Percentiles rank a stretch among this genome's conserved stretches.
These are phyloP conservation scores for Alexandromys fortis DNA, from an alignment of 2,113 vertebrate genomes.

Conservation along the genomic window DNA sequence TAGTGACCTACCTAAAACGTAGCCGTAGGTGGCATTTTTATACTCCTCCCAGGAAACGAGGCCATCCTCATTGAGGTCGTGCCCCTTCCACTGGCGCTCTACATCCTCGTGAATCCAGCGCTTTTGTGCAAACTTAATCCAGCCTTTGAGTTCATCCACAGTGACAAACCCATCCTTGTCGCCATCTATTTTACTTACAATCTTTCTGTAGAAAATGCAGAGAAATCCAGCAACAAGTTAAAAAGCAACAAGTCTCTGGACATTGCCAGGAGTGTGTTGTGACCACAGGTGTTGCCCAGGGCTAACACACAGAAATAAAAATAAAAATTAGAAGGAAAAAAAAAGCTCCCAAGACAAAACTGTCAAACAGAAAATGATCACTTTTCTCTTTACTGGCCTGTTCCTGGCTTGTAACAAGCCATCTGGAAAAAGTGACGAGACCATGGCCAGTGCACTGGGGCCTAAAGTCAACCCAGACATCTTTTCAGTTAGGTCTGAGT, in stretches of 20 bases:
- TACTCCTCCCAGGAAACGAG: constrained; percentile 98
- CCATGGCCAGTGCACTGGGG: neutral
- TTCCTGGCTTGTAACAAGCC: neutral
- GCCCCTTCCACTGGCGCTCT: constrained; percentile 97
- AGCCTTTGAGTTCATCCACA: constrained; percentile 94
- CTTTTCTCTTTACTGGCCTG: neutral
- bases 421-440: neutral
- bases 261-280: constrained; percentile 62
- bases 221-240: constrained; percentile 81
- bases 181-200: constrained; percentile 96
- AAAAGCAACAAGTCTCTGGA: constrained; percentile 63
- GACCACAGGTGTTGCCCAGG: neutral
- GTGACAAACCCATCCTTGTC: constrained; percentile 96
- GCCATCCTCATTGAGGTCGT: constrained; percentile 95
- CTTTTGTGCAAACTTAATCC: constrained; percentile 98
- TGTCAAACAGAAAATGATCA: neutral
- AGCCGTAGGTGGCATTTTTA: constrained; percentile 98
- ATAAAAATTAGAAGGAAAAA: neutral
- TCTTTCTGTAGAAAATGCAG: constrained; percentile 89
- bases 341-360: constrained; percentile 49
- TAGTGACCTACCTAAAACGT: constrained; percentile 91
- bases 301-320: constrained; percentile 36
- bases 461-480: neutral
- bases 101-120: constrained; percentile 98
- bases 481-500: neutral